Base-by-base conservation (phyloP, 2,113 vertebrate species). In the Scatophagus argus region DNA sequence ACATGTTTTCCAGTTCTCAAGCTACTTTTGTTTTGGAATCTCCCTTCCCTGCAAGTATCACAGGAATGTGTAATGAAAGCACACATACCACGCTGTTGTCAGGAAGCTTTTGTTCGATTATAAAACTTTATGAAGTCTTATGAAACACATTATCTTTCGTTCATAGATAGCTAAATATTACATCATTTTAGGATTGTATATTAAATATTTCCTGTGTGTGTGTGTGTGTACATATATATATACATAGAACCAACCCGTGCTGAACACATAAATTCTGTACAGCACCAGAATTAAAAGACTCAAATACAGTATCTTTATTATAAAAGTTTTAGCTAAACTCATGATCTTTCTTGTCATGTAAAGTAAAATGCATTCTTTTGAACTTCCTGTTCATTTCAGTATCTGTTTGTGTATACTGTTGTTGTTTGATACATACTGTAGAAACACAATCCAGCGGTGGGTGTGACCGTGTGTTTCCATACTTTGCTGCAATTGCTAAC, bases 21-120 rank as follows among this genome's bases (percentile, higher is more conserved):
- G 82, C 60, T 72, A 80, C 62, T 91, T 88, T 83, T 88, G 68
- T 86, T 86, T 88, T 87, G 81, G 74, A 86, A 82, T 88, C 77
- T 89, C 77, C 84, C 79, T 83, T 80, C 87, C 71, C 78, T 88
- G 85, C 56, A 67, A 85, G 78, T 86, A 91, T 87, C 86, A 82
- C 63, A 89, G 89, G 87, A 92, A 91, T 90, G 79, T 17, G 44
- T 85, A 87, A 78, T 90, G 77, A 88, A 89, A 88, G 81, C 87
- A 89, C 86, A 87, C 83, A 84, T 76, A 70, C 81, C 76, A 75
- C 71, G 71, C 69, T 72, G 74, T 85, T 87, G 70, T 89, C 81
- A 86, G 69, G 67, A 81, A 84, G 82, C 85, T 91, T 91, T 85
- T 85, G 77, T 87, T 79, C n/a, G 1, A 23, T 71, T 77, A 51